Evolutionary conservation across 1,140 invertebrate genomes (phyloP), one percentile per base, ranked within the genome.

Genomic region (Zaprionus nigranus): DNA sequence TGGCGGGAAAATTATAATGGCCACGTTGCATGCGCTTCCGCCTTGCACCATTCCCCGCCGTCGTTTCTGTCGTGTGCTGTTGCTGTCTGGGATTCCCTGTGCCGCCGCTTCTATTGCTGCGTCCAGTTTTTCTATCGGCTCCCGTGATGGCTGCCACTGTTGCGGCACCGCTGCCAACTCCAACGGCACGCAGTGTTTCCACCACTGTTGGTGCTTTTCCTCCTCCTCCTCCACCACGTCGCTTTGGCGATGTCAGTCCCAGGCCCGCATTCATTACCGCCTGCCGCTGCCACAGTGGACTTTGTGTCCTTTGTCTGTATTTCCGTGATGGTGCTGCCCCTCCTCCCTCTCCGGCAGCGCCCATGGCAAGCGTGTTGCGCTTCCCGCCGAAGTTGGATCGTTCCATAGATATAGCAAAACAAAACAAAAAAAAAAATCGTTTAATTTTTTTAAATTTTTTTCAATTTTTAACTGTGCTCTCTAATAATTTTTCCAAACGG

Each of bases 371-470:
- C 12, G 20, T 22, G 11, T 9, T 20, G 20, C 20, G 7, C 12
- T 5, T 22, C 11, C 9, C 22, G 17, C 20, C 20, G 46, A 51
- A 51, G 11, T 51, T 51, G 12, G 17, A 51, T 7, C 46, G 3
- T 22, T 51, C 46, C 46, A 51, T 22, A 51, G 46, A 51, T 11
- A 51, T 51, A 13, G 46, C 46, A 51, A 51, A 12, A 22, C 20
- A 51, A 51, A 24, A 22, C 3, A 12, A n/a, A 51, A 51, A 24
- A 51, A 24, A 51, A 51, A 13, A 49, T 20, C 46, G 38, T n/a
- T 7, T 46, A 9, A 17, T 17, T 17, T 46, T 17, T 46, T 46
- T 46, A 17, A 5, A 22, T 5, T 4, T 51, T 51, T 24, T 51
- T 51, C 4, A 22, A 51, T 51, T 51, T 51, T 22, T 22, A 40